phyloP scores from a whole-genome alignment of 2,888 invertebrate genomes.

The Sarcophaga rosellei region DNA sequence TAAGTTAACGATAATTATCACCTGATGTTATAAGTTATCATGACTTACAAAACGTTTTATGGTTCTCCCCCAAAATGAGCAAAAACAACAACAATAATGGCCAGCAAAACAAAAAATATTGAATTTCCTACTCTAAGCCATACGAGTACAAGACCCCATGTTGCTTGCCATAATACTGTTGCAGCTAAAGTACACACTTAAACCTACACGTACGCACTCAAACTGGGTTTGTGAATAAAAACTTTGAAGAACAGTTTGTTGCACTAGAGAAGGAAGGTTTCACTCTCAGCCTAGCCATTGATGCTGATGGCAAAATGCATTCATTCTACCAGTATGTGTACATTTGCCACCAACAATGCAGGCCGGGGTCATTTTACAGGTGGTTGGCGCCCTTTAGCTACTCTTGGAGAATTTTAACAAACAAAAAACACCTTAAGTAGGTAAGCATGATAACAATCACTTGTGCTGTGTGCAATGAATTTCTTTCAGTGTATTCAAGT shows the following conservation, averaged over 20 bases:
- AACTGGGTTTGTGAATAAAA: background rate
- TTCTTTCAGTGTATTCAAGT: constrained; percentile 10
- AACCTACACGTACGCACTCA: constrained; percentile 30
- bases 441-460: background rate
- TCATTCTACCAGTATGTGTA: background rate
- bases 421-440: background rate
- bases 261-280: background rate
- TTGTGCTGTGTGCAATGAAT: background rate
- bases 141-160: constrained; percentile 59
- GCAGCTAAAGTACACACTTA: background rate
- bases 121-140: constrained; percentile 49
- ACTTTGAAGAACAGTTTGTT: background rate
- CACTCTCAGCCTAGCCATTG: background rate
- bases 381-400: constrained; percentile 53
- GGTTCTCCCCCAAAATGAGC: no score
- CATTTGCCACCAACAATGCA: constrained; percentile 63
- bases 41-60: constrained; percentile 63
- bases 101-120: constrained; percentile 42
- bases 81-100: constrained; percentile 16
- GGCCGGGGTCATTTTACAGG: constrained; percentile 57
- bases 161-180: constrained; percentile 39
- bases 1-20: constrained; percentile 66
- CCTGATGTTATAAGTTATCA: constrained; percentile 67
- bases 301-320: background rate
- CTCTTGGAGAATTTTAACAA: constrained; percentile 8